A percentile compares a stretch with the other conserved stretches of the same genome.
Conservation (phyloP, 2,888 invertebrate genomes). For the Dichetophora obliterata region DNA sequence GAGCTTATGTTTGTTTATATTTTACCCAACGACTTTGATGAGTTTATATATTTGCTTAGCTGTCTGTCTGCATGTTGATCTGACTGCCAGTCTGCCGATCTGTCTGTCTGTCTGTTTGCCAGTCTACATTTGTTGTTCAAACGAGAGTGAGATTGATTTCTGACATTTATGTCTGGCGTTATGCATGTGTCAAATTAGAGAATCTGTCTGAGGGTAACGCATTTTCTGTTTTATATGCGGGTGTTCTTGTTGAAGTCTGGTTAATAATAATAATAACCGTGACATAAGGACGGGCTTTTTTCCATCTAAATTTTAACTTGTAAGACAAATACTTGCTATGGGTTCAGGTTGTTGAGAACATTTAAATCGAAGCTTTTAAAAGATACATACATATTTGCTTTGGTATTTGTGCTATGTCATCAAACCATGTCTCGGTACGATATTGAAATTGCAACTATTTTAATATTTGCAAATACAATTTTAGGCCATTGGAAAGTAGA, state of each 20-base stretch:
- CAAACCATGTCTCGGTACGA: no score
- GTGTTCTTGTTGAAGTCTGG: not conserved
- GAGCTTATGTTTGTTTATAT: constrained; percentile 38
- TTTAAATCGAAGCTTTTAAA: no score
- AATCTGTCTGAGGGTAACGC: not conserved
- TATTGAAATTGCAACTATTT: no score
- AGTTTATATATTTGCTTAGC: constrained; percentile 38
- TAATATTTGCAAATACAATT: no score
- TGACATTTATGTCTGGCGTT: constrained; percentile 53
- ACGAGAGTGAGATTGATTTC: constrained; percentile 45
- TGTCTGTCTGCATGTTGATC: not conserved
- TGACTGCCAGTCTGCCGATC: not conserved
- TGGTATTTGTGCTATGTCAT: no score
- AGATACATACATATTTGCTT: no score
- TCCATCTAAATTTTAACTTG: no score
- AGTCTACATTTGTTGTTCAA: not conserved
- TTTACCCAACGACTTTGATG: not conserved
- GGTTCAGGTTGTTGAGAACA: no score
- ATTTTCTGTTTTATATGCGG: constrained; percentile 9
- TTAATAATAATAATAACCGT: no score
- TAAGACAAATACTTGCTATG: no score
- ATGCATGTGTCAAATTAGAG: constrained; percentile 62
- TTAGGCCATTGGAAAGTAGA: no score
- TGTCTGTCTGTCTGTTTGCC: constrained; percentile 13
- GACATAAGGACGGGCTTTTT: no score